Base-by-base conservation (phyloP, 2,888 invertebrate species). In the Phyto melanocephala region DNA sequence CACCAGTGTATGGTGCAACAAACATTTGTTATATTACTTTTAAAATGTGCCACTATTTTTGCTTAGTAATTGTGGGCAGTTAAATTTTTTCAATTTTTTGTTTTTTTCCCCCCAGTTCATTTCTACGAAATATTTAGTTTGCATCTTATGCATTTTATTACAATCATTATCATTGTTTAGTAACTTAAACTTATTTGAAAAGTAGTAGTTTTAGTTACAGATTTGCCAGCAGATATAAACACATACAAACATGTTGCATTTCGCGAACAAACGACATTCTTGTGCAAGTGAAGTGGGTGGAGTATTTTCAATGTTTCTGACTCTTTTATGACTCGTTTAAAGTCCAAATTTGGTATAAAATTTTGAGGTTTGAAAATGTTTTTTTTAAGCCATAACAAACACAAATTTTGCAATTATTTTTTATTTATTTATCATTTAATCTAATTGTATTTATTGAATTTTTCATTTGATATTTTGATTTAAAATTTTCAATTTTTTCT, bases 241-340 rank as follows among this genome's bases (percentile, higher is more conserved):
- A 28, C 28, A 28, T 5, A 28, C 28, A 5, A 28, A 28, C 28
- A 28, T 28, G 6, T 28, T 3, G 28, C 28, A 28, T 3, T 28
- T 28, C 3, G 17, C 13, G n/a, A 40, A 68, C 37, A 58, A 28
- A 1, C 47, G 58, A 62, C 74, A 75, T 82, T 71, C 75, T 65
- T 82, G 42, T 67, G 28, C 58, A 63, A 78, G 81, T 80, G 78
- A n/a, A 65, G 81, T 82, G 82, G 78, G 82, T 82, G 82, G 78
- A 82, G 82, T 65, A 15, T 68, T 60, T 77, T 67, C 50, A 81
- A 72, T 62, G 40, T 40, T 78, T 71, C 6, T 50, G 52, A 60
- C 72, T 79, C 65, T 58, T 79, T 67, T 74, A 67, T 67, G n/a
- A n/a, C 60, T 60, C 22, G 2, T 22, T 28, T 3, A 11, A 11